phyloP scores from a whole-genome alignment of 1,140 invertebrate genomes.

The Helicoverpa armigera region DNA sequence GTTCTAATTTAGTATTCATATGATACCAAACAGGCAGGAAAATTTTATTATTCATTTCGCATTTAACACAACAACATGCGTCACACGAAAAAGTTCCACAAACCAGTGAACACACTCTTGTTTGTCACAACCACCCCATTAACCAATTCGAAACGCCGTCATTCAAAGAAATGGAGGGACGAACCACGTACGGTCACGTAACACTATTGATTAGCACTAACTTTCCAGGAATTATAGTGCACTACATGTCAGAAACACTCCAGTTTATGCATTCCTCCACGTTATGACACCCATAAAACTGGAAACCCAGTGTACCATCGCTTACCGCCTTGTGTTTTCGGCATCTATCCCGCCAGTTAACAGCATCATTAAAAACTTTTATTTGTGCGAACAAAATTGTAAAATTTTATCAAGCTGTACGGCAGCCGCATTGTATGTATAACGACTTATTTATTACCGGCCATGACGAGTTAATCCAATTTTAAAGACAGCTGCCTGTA shows the following conservation, averaged over 20 bases:
- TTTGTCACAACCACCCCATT: background rate
- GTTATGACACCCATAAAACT: constrained; percentile 27
- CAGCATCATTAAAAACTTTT: constrained; percentile 29
- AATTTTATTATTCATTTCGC: background rate
- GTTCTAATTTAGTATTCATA: too few relatives aligned
- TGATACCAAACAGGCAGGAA: too few relatives aligned
- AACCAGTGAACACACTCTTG: background rate
- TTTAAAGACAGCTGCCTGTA: constrained; percentile 64
- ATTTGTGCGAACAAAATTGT: constrained; percentile 34
- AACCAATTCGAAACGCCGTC: background rate
- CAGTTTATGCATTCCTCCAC: constrained; percentile 30
- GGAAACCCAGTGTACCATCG: constrained; percentile 27
- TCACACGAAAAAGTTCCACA: background rate
- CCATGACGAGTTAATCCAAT: constrained; percentile 66
- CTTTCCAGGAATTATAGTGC: constrained; percentile 1
- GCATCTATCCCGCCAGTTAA: constrained; percentile 9
- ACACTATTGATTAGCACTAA: constrained; percentile 27
- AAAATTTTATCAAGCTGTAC: constrained; percentile 37
- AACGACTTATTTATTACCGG: constrained; percentile 61
- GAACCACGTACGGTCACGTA: constrained; percentile 3
- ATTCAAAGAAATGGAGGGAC: background rate
- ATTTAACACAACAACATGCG: background rate
- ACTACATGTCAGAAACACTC: constrained; percentile 23
- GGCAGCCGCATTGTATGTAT: constrained; percentile 46
- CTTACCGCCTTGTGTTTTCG: constrained; percentile 20